phyloP scores from a whole-genome alignment of 2,888 invertebrate species.

The Phrixothrix hirtus region DNA sequence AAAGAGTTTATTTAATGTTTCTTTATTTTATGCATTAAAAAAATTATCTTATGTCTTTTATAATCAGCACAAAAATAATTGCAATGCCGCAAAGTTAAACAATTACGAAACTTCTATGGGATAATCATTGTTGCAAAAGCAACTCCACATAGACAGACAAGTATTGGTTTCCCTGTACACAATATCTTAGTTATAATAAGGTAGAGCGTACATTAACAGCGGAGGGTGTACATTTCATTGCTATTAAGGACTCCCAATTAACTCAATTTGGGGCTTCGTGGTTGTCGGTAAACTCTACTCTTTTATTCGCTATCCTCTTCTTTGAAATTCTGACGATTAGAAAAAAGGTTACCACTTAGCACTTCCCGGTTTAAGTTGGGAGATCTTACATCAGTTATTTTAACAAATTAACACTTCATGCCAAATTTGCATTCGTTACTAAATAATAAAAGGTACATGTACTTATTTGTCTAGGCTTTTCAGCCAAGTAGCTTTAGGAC shows the following conservation, averaged over 20 bases:
- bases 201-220: constrained; percentile 42
- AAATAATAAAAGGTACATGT: not conserved
- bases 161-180: constrained; percentile 41
- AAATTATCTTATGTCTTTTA: too few species aligned
- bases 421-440: not conserved
- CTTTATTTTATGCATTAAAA: too few species aligned
- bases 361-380: constrained; percentile 5
- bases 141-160: constrained; percentile 23
- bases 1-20: too few species aligned
- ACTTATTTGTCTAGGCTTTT: not conserved
- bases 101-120: constrained; percentile 10
- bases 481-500: not conserved
- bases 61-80: too few species aligned
- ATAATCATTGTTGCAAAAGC: constrained; percentile 10
- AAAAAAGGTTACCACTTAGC: constrained; percentile 13
- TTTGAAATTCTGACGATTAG: not conserved
- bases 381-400: constrained; percentile 3
- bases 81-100: too few species aligned
- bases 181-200: constrained; percentile 43
- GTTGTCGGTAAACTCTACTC: constrained; percentile 17
- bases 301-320: constrained; percentile 11
- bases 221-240: constrained; percentile 44
- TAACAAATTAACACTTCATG: constrained; percentile 3
- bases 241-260: constrained; percentile 46
- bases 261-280: constrained; percentile 42